phyloP scores from a whole-genome alignment of 2,797 vertebrate genomes.

The Bovichtus diacanthus region DNA sequence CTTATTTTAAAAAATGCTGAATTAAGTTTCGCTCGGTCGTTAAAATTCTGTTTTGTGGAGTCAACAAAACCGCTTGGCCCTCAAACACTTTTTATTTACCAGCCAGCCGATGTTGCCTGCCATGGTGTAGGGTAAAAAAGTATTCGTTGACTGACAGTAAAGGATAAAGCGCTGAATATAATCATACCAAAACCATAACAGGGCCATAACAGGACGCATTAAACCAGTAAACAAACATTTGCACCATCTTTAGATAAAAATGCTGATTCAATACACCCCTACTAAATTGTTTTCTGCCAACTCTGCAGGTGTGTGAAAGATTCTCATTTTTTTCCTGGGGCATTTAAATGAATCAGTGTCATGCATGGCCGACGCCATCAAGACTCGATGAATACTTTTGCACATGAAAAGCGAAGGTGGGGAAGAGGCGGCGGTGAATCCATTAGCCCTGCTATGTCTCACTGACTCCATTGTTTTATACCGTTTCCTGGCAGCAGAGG shows the following conservation, averaged over 20 bases:
- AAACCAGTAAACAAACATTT: constrained; percentile 66
- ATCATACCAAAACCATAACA: constrained; percentile 41
- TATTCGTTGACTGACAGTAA: constrained; percentile 17
- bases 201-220: constrained; percentile 49
- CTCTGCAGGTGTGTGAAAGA: constrained; percentile 75
- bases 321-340: constrained; percentile 40
- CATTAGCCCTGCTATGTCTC: constrained; percentile 82
- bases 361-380: constrained; percentile 75
- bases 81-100: constrained; percentile 24
- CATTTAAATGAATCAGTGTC: constrained; percentile 81
- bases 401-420: constrained; percentile 78
- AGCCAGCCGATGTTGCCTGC: constrained; percentile 11
- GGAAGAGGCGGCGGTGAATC: constrained; percentile 73
- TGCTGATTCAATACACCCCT: constrained; percentile 68
- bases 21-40: constrained; percentile 52
- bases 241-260: constrained; percentile 59
- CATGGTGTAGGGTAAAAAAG: constrained; percentile 3
- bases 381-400: constrained; percentile 79
- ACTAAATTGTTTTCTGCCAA: constrained; percentile 71
- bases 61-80: constrained; percentile 45
- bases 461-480: constrained; percentile 82
- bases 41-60: constrained; percentile 57
- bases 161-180: constrained; percentile 32
- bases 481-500: constrained; percentile 64
- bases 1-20: constrained; percentile 49